Conservation (phyloP, 2,113 vertebrate species). For the Eurypyga helias region DNA sequence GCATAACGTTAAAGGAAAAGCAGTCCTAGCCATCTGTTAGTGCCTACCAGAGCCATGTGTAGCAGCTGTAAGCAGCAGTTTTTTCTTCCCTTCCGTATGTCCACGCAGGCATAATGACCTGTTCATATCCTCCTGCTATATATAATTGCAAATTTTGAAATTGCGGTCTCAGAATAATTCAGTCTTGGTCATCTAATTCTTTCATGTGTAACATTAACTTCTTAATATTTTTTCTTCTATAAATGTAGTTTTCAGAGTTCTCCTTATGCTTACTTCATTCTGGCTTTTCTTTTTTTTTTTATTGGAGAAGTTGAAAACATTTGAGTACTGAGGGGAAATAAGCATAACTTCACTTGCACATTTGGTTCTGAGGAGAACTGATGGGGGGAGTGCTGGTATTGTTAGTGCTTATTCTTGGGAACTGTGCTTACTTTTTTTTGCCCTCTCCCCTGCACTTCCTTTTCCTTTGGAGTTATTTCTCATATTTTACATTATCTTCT, state of each 20-base stretch:
- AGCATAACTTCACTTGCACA: neutral
- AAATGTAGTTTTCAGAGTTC: neutral
- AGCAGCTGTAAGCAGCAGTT: constrained; percentile 42
- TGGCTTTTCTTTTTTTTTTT: neutral
- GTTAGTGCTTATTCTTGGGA: neutral
- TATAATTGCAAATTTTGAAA: neutral
- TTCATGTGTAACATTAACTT: neutral
- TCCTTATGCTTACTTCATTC: neutral
- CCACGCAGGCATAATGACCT: constrained; percentile 5
- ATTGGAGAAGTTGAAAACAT: neutral
- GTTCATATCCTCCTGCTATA: neutral
- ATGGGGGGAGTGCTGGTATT: neutral
- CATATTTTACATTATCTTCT: neutral
- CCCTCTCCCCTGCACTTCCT: neutral
- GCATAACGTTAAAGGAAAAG: neutral
- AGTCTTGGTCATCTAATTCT: neutral
- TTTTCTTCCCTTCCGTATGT: constrained; percentile 41
- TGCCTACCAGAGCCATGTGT: constrained; percentile 25
- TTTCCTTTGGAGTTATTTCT: neutral
- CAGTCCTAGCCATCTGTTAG: constrained; percentile 36
- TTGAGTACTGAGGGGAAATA: neutral
- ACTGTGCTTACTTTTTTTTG: neutral
- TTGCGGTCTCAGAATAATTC: neutral
- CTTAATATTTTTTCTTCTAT: neutral
- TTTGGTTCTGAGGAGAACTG: neutral